Conservation (phyloP, 2,797 vertebrate species). For the Odontamblyopus lacepedii region DNA sequence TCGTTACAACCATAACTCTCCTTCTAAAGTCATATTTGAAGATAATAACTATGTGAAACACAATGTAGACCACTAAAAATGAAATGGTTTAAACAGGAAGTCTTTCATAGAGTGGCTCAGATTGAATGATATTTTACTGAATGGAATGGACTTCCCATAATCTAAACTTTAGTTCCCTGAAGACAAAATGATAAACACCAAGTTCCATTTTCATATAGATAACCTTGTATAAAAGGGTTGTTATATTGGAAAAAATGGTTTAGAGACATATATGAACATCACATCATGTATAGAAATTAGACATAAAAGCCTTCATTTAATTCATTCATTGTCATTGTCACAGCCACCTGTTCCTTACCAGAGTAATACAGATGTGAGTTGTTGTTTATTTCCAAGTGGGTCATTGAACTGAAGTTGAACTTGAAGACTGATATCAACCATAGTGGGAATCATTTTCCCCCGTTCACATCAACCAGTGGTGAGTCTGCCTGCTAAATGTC, state of each 20-base stretch:
- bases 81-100: slow-evolving; percentile 9
- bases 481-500: background rate
- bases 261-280: too few relatives aligned
- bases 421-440: slow-evolving; percentile 4
- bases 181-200: background rate
- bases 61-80: slow-evolving; percentile 2
- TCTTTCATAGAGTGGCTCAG: background rate
- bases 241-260: background rate
- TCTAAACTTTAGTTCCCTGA: slow-evolving; percentile 7
- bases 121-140: slow-evolving; percentile 3
- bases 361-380: slow-evolving; percentile 31
- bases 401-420: too few relatives aligned
- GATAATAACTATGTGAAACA: background rate
- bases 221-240: background rate
- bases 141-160: slow-evolving; percentile 3
- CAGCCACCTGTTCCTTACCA: slow-evolving; percentile 6
- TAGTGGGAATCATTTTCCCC: slow-evolving; percentile 21
- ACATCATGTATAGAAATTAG: too few relatives aligned
- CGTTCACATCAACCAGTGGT: slow-evolving; percentile 7
- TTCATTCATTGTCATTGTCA: too few relatives aligned
- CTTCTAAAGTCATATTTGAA: background rate
- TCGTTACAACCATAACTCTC: too few relatives aligned
- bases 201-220: background rate
- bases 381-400: too few relatives aligned
- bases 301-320: too few relatives aligned